Conservation (phyloP, 2,113 vertebrate genomes). For the Phylloscopus whistleri region DNA sequence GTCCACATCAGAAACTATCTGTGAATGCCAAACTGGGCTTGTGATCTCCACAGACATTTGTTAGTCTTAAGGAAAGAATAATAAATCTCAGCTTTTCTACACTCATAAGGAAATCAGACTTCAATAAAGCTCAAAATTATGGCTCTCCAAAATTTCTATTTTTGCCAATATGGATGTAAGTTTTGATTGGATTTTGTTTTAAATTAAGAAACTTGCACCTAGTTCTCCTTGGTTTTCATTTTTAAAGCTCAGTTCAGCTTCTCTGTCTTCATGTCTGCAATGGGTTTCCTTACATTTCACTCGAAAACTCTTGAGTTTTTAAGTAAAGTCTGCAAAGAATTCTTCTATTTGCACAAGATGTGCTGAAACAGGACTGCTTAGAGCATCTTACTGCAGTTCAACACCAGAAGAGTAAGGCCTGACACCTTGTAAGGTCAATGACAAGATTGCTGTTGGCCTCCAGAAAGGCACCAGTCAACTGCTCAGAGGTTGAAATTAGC, state of each 20-base stretch:
- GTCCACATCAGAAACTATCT: conserved; percentile 48
- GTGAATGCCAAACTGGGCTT: conserved; percentile 39
- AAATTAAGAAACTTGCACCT: not conserved
- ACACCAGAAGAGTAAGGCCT: not conserved
- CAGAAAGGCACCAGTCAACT: not conserved
- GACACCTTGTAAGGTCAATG: not conserved
- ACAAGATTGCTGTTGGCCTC: not conserved
- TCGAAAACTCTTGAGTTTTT: not conserved
- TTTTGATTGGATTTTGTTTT: not conserved
- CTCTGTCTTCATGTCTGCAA: not conserved
- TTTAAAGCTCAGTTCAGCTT: not conserved
- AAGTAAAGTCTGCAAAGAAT: not conserved
- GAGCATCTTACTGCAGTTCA: not conserved
- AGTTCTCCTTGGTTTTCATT: not conserved
- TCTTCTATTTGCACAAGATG: not conserved
- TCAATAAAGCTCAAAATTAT: not conserved
- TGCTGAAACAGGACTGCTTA: not conserved
- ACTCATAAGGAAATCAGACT: conserved; percentile 8
- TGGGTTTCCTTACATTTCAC: not conserved
- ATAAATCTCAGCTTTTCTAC: conserved; percentile 50
- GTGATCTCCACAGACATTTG: conserved; percentile 39
- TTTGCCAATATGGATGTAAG: not conserved
- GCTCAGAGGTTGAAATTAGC: not conserved
- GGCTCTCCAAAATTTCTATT: not conserved
- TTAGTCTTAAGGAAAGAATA: conserved; percentile 50